These are phyloP conservation scores for Lepidocolaptes lacrymiger DNA, from an alignment of 2,797 vertebrate genomes.

Conservation along the genomic window DNA sequence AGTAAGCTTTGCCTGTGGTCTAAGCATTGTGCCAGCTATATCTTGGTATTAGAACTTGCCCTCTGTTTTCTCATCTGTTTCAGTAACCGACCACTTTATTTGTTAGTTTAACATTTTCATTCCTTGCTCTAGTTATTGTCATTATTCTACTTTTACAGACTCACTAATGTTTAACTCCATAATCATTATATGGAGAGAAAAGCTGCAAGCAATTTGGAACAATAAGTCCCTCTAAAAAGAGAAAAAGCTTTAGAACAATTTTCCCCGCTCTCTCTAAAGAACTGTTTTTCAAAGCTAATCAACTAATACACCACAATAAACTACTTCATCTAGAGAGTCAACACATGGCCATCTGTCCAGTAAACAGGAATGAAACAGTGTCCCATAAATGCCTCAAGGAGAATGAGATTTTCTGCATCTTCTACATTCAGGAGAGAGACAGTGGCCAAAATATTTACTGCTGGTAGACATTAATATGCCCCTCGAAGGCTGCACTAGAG, in stretches of 20 bases:
- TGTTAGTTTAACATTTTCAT: conserved; percentile 59
- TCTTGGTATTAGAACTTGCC: conserved; percentile 34
- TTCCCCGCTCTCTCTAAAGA: not conserved
- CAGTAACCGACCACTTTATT: conserved; percentile 53
- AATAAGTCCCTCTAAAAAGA: conserved; percentile 33
- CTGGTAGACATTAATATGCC: not conserved
- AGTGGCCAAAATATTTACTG: not conserved
- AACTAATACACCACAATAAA: conserved; percentile 18
- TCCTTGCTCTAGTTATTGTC: conserved; percentile 44
- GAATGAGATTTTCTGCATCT: conserved; percentile 13
- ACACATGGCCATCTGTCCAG: conserved; percentile 10
- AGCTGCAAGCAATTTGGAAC: conserved; percentile 51
- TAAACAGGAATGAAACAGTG: not conserved
- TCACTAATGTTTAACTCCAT: conserved; percentile 44
- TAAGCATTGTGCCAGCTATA: conserved; percentile 18
- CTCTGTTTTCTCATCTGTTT: conserved; percentile 53
- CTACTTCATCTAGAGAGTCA: not conserved
- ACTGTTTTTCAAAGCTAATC: conserved; percentile 44
- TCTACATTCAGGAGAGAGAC: not conserved
- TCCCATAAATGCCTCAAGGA: conserved; percentile 10
- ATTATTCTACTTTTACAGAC: conserved; percentile 48
- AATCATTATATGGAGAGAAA: conserved; percentile 54
- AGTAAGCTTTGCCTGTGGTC: conserved; percentile 37
- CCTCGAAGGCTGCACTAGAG: not conserved
- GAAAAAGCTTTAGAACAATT: conserved; percentile 31